phyloP scores from a whole-genome alignment of 2,113 vertebrate genomes.

The Sinocyclocheilus maitianheensis region DNA sequence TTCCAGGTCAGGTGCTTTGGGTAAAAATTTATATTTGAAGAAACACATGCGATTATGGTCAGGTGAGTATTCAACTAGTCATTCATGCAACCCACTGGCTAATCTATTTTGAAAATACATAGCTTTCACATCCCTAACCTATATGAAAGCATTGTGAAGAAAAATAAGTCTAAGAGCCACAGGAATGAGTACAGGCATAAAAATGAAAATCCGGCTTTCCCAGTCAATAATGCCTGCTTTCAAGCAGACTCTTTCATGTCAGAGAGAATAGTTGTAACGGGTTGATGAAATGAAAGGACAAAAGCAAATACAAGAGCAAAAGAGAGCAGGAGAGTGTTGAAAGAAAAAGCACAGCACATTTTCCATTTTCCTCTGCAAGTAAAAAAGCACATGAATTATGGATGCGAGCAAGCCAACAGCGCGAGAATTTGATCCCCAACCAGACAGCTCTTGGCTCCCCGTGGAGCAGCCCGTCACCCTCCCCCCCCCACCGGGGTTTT shows the following conservation, averaged over 20 bases:
- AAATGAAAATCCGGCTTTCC: slow-evolving; percentile 29
- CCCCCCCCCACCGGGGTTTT: slow-evolving; percentile 45
- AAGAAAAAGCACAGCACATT: slow-evolving; percentile 52
- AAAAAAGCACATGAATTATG: slow-evolving; percentile 59
- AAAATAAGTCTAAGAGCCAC: slow-evolving; percentile 15
- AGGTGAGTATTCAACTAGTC: too few relatives aligned
- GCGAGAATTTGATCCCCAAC: slow-evolving; percentile 60
- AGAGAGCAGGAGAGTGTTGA: slow-evolving; percentile 14
- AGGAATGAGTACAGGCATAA: not conserved
- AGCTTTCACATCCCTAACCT: not conserved
- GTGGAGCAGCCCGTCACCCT: slow-evolving; percentile 44
- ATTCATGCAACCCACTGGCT: too few relatives aligned
- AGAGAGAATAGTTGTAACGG: slow-evolving; percentile 25
- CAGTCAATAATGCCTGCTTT: slow-evolving; percentile 13
- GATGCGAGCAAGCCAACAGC: slow-evolving; percentile 55
- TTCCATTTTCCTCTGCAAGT: slow-evolving; percentile 57
- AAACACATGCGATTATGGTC: too few relatives aligned
- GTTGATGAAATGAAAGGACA: slow-evolving; percentile 45
- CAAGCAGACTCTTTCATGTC: slow-evolving; percentile 29
- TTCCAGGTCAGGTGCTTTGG: not conserved
- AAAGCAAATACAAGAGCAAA: slow-evolving; percentile 40
- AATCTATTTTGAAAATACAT: too few relatives aligned
- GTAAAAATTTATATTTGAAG: not conserved
- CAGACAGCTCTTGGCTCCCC: slow-evolving; percentile 59
- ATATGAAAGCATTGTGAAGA: not conserved